A percentile compares a stretch with the other conserved stretches of the same genome.
phyloP scores from a whole-genome alignment of 2,113 vertebrate species.

The Onychorhynchus coronatus region DNA sequence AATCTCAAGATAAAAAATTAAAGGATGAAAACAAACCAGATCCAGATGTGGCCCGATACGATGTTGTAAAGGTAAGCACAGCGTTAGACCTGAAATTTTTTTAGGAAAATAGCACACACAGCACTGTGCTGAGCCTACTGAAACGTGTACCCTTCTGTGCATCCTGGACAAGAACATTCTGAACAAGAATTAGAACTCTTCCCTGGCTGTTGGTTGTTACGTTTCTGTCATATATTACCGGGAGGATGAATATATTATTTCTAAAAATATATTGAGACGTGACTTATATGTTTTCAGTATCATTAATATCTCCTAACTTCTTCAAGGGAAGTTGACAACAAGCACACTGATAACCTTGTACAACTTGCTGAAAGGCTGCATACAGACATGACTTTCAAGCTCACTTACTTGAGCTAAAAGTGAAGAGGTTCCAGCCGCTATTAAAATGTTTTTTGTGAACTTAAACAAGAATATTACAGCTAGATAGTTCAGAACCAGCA shows the following conservation, averaged over 20 bases:
- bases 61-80: conserved; percentile 85
- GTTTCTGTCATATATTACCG: neutral
- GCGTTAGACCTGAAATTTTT: neutral
- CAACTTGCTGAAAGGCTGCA: neutral
- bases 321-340: neutral
- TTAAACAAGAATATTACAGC: neutral
- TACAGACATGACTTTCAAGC: neutral
- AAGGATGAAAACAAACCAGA: conserved; percentile 84
- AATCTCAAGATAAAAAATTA: conserved; percentile 57
- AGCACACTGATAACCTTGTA: neutral
- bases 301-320: neutral
- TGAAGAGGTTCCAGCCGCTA: neutral
- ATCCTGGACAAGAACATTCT: neutral
- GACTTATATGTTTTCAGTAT: neutral
- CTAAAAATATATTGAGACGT: neutral
- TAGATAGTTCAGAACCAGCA: neutral
- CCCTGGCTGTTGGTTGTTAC: neutral
- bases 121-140: neutral
- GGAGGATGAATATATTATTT: neutral
- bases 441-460: neutral
- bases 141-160: neutral
- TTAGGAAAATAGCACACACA: neutral
- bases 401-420: neutral
- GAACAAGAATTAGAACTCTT: neutral
- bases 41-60: conserved; percentile 83